Base-by-base conservation (phyloP, 1,140 invertebrate genomes). In the Elymnias hypermnestra region DNA sequence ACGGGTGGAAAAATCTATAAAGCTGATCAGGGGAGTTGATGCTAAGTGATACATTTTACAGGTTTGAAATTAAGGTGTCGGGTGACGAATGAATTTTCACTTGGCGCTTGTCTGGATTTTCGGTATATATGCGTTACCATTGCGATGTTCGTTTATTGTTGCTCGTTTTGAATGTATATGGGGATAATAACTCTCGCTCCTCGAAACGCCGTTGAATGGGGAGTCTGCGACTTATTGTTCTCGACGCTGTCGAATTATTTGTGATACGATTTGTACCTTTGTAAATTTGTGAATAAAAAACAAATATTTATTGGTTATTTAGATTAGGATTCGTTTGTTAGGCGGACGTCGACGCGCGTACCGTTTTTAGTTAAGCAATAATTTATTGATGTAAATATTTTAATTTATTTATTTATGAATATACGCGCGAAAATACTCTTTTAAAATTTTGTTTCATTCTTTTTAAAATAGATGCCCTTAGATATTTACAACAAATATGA, bases 221-320 rank as follows among this genome's bases (percentile, higher is more conserved):
- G 72, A 72, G 75, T 50, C 40, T 31, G 70, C 63, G 75, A 84
- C 72, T 84, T 81, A 81, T 84, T 82, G 68, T 78, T 72, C 69
- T 67, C 67, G 33, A 49, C 23, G 45, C 19, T 40, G 42, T 58
- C 53, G 40, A 54, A 33, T 33, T 19, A 53, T 39, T 63, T 72
- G 66, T 72, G 63, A 74, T 72, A 68, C 13, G 14, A 39, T 22
- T 28, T 48, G 31, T 41, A 47, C 19, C 36, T 43, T 25, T 63
- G 46, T 57, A 54, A 57, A 57, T 36, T 53, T 46, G 29, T 43
- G 28, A 39, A 59, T 50, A 31, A n/a, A 9, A 36, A 10, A n/a
- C 1, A 21, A 21, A 48, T 13, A 35, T 35, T 33, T 29, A 52
- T 45, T 51, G 43, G 39, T 45, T 39, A 39, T 36, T 44, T 38